Conservation (phyloP, 2,888 invertebrate genomes). For the Willowsia nigromaculata region DNA sequence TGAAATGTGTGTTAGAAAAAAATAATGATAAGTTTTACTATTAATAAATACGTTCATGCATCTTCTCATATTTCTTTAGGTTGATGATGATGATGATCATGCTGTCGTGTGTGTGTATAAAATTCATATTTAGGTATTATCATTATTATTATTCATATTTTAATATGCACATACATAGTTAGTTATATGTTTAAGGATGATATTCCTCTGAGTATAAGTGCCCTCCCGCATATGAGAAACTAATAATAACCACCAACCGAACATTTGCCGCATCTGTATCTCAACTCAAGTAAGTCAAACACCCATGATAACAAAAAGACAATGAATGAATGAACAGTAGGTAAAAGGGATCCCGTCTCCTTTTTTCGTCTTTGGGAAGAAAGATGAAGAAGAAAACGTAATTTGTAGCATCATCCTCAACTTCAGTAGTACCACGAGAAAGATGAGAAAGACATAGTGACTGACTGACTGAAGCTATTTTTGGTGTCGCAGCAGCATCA, state of each 20-base stretch:
- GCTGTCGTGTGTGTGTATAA: constrained; percentile 19
- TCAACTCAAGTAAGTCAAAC: constrained; percentile 45
- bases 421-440: too few relatives aligned
- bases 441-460: neutral
- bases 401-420: constrained; percentile 50
- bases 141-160: neutral
- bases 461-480: constrained; percentile 38
- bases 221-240: constrained; percentile 17
- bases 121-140: neutral
- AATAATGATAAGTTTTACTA: constrained; percentile 37
- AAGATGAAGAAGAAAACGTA: constrained; percentile 29
- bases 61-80: constrained; percentile 2
- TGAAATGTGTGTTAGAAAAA: constrained; percentile 59
- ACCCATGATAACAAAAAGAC: constrained; percentile 39
- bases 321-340: constrained; percentile 42
- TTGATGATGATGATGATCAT: constrained; percentile 3
- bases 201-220: neutral
- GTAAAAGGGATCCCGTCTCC: constrained; percentile 60
- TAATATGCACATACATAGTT: neutral
- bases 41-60: constrained; percentile 38
- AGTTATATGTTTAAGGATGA: neutral
- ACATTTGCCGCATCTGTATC: constrained; percentile 38
- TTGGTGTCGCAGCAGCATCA: constrained; percentile 57
- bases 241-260: constrained; percentile 27
- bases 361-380: constrained; percentile 11